phyloP scores from a whole-genome alignment of 2,113 vertebrate species.

The Macheiramphus alcinus region DNA sequence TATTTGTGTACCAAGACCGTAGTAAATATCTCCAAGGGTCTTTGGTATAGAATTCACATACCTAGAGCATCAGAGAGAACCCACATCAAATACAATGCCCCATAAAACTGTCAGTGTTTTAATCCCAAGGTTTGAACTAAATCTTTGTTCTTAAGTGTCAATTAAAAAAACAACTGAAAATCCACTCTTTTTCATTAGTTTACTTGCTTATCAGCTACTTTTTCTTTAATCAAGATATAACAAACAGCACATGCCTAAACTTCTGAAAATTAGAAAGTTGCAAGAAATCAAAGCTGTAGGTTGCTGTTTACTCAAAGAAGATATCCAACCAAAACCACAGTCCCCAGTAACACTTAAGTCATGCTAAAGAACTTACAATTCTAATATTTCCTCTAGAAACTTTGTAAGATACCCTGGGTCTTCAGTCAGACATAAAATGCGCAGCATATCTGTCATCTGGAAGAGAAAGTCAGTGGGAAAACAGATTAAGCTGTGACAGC shows the following conservation, averaged over 20 bases:
- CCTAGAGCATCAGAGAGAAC: slow-evolving; percentile 62
- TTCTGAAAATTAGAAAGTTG: neutral
- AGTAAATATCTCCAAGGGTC: slow-evolving; percentile 85
- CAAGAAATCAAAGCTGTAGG: neutral
- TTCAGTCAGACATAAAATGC: slow-evolving; percentile 86
- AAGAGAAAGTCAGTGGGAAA: neutral
- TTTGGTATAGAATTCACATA: slow-evolving; percentile 82
- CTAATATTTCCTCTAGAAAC: slow-evolving; percentile 87
- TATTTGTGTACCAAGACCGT: slow-evolving; percentile 85
- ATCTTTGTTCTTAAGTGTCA: neutral
- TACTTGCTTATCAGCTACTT: neutral
- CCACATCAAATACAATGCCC: neutral
- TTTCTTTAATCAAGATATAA: neutral
- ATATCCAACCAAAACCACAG: neutral
- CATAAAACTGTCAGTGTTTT: neutral
- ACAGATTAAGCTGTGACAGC: neutral
- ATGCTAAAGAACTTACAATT: slow-evolving; percentile 75
- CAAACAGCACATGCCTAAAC: neutral
- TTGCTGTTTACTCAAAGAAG: neutral
- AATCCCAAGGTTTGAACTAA: neutral
- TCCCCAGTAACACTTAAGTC: neutral
- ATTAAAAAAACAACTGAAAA: neutral
- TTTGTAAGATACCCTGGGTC: slow-evolving; percentile 82
- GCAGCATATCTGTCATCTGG: slow-evolving; percentile 86
- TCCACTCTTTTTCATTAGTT: neutral